Conservation (phyloP, 2,113 vertebrate genomes). For the Lanius ludovicianus region DNA sequence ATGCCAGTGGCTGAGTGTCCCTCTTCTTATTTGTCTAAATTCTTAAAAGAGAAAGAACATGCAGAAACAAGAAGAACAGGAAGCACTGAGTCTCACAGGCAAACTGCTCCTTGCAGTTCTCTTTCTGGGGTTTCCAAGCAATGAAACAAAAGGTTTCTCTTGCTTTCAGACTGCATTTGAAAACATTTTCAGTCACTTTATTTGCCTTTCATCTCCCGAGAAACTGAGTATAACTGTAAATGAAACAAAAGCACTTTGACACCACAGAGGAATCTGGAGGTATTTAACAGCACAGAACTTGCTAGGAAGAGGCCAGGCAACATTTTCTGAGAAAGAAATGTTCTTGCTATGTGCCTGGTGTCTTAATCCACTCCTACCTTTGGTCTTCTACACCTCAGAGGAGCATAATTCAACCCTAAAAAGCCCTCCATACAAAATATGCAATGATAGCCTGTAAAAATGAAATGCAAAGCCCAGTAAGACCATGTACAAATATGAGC, state of each 20-base stretch:
- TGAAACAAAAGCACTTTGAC: not conserved
- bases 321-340: not conserved
- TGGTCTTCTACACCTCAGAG: not conserved
- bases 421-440: not conserved
- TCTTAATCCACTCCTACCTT: not conserved
- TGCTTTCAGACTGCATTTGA: not conserved
- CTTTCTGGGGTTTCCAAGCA: not conserved
- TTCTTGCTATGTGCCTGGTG: not conserved
- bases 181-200: not conserved
- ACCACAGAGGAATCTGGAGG: not conserved
- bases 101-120: not conserved
- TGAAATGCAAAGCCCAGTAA: not conserved
- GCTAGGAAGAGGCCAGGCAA: not conserved
- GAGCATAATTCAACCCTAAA: not conserved
- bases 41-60: not conserved
- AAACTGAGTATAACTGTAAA: not conserved
- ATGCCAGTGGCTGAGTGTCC: not conserved
- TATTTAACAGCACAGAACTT: not conserved
- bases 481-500: accelerated
- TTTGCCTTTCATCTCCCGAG: not conserved
- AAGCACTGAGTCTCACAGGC: not conserved
- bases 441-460: not conserved
- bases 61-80: not conserved
- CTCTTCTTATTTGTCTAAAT: not conserved
- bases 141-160: not conserved